Evolutionary conservation across 2,113 vertebrate species (phyloP).

Genomic region (Hippocampus zosterae): DNA sequence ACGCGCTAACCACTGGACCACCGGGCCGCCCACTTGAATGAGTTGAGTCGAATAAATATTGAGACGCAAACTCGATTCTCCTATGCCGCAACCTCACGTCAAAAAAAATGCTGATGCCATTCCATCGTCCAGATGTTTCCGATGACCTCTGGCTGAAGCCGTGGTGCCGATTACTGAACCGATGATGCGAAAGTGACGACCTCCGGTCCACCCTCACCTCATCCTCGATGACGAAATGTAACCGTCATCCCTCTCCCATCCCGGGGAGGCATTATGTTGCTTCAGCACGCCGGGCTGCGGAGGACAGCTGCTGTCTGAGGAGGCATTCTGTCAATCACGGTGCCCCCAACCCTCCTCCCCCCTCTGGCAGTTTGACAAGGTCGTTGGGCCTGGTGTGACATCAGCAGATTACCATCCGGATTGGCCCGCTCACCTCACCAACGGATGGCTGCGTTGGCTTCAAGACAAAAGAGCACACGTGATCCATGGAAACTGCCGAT

Average conservation of each 20-base stretch:
- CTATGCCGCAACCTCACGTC: not conserved
- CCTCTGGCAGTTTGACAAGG: conserved; percentile 41
- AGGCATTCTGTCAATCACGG: conserved; percentile 44
- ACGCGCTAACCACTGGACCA: too few relatives aligned
- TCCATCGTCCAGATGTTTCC: conserved; percentile 1
- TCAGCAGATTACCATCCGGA: conserved; percentile 36
- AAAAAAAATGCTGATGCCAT: not conserved
- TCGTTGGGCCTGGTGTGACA: conserved; percentile 36
- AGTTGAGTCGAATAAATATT: not conserved
- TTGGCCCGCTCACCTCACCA: conserved; percentile 15
- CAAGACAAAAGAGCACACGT: not conserved
- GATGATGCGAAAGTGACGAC: not conserved
- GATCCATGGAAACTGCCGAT: not conserved
- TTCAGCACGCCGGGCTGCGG: conserved; percentile 13
- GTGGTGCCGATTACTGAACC: not conserved
- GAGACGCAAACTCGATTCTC: not conserved
- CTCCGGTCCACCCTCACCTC: not conserved
- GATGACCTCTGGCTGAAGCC: not conserved
- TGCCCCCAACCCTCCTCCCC: not conserved
- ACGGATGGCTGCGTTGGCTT: not conserved
- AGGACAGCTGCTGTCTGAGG: conserved; percentile 40
- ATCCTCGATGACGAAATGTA: conserved; percentile 10
- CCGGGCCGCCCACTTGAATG: not conserved
- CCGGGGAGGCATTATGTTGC: conserved; percentile 22
- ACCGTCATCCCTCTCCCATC: conserved; percentile 9